Base-by-base conservation (phyloP, 2,797 vertebrate genomes). In the Adrianichthys oophorus region DNA sequence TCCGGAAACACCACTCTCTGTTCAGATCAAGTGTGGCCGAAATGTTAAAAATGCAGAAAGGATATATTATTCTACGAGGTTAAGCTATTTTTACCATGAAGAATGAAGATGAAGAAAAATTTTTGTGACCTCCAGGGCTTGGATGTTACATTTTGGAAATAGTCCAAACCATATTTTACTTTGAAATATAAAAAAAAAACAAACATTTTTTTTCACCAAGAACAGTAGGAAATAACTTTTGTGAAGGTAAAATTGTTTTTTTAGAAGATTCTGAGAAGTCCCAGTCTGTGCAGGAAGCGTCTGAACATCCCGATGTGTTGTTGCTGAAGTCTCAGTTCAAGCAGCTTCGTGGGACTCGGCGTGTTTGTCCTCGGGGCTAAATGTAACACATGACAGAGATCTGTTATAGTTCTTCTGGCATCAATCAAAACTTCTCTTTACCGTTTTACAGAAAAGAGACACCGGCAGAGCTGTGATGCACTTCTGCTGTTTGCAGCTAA, bases 341-440 rank as follows among this genome's bases (percentile, higher is more conserved):
- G 76, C 68, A 74, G 83, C 78, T 85, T 79, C 76, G 69, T 81
- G 84, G 76, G 71, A 82, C 75, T 78, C 68, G 5, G 54, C 62
- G 52, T 82, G 82, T 83, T 86, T 85, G 78, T 80, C 85, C 85
- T 84, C 79, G 0, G 80, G 86, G 81, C 86, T 85, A 64, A 80
- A 80, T 71, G 87, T 79, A 84, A 82, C 79, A 84, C 77, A 86
- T 81, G 85, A 85, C 78, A 79, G 70, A 82, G 76, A 85, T 86
- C 76, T 37, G 69, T 79, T 72, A 62, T 61, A 72, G 82, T 50
- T 66, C 80, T 77, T 68, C 74, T 62, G 59, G 70, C 76, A 79
- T 85, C 74, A 77, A 43, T 78, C 72, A 80, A 43, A 82, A 76
- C 56, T 70, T 67, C 56, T 69, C 78, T 80, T 78, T 51, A 66